Conservation (phyloP, 2,113 vertebrate species). For the Phylloscopus trochiloides region DNA sequence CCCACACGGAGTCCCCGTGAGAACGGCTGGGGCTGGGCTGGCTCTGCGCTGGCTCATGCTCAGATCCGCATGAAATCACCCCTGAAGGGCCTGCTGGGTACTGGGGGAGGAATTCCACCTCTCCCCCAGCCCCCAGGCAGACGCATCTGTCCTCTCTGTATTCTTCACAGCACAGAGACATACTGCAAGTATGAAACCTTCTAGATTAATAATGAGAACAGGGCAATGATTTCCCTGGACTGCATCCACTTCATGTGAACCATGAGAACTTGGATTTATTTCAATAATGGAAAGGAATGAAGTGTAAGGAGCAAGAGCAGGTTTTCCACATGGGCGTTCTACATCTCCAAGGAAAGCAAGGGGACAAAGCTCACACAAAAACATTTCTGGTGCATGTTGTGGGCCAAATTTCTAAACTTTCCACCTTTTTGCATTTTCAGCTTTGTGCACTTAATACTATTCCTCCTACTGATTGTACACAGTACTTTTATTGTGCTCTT, state of each 20-base stretch:
- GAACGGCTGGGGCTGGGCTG: conserved; percentile 5
- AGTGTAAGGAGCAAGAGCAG: conserved; percentile 40
- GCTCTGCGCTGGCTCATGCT: not conserved
- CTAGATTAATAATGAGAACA: conserved; percentile 34
- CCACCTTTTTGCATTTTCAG: not conserved
- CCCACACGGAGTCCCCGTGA: not conserved
- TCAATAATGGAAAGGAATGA: conserved; percentile 40
- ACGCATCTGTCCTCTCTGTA: not conserved
- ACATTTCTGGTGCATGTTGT: not conserved
- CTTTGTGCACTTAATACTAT: not conserved
- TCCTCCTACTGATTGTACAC: not conserved
- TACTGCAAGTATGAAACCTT: conserved; percentile 13
- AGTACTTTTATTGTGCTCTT: not conserved
- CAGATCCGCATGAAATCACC: conserved; percentile 1
- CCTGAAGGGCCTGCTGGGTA: not conserved
- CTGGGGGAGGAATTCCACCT: not conserved
- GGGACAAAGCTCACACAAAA: not conserved
- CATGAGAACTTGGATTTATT: conserved; percentile 64
- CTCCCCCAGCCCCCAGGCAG: not conserved
- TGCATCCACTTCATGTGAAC: conserved; percentile 59
- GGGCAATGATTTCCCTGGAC: conserved; percentile 38
- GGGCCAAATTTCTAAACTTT: not conserved
- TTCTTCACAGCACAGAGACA: not conserved
- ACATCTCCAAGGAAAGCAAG: not conserved
- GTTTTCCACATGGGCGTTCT: not conserved